Evolutionary conservation across 2,113 vertebrate genomes (phyloP).

Genomic region (Cyphomyrus plagiostoma): DNA sequence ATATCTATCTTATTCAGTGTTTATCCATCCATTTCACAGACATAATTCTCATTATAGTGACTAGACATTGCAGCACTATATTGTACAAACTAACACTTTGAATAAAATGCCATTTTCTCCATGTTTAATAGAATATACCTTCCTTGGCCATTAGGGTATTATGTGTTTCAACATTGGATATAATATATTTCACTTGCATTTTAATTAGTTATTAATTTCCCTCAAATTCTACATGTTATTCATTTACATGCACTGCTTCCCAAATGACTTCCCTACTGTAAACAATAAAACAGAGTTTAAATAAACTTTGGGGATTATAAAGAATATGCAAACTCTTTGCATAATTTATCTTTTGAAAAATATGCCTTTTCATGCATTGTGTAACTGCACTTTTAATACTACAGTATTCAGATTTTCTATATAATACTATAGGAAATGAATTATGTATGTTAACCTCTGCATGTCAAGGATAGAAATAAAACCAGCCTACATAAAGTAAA

Average conservation of each 20-base stretch:
- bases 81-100: neutral
- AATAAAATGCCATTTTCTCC: neutral
- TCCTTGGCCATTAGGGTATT: neutral
- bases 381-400: neutral
- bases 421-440: neutral
- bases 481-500: neutral
- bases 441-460: neutral
- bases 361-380: neutral
- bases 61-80: neutral
- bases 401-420: neutral
- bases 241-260: neutral
- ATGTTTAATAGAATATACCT: neutral
- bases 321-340: neutral
- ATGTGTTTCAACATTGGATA: neutral
- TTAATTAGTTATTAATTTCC: slow-evolving; percentile 1
- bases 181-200: neutral
- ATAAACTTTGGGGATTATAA: neutral
- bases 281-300: neutral
- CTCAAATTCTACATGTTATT: neutral
- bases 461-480: neutral
- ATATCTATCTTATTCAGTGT: neutral
- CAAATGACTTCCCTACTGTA: neutral
- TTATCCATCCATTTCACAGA: neutral
- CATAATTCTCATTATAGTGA: neutral
- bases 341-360: neutral